Base-by-base conservation (phyloP, 1,140 invertebrate genomes). In the Goniozus legneri region DNA sequence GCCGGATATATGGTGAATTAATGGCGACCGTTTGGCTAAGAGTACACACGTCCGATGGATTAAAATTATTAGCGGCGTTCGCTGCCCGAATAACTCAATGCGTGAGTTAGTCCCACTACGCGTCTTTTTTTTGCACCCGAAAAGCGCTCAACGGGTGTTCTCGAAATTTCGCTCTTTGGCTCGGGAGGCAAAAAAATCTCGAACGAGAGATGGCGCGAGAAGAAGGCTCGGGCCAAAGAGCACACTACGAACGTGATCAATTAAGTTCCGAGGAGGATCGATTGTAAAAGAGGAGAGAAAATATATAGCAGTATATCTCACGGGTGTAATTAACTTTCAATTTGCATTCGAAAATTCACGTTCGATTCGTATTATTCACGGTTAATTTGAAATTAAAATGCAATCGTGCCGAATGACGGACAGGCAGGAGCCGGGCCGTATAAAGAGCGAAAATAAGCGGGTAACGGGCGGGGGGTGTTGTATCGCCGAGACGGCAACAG, bases 61-160 rank as follows among this genome's bases (percentile, higher is more conserved):
- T 59, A 55, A 59, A 64, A 64, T 64, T 64, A 64, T 64, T 64
- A 62, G 49, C 44, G 44, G 44, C 48, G 47, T 38, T 39, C 41
- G 35, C 44, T 38, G 44, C 44, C 51, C 54, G 50, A 62, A 64
- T 64, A 64, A 64, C 57, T 64, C 54, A 56, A 60, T 60, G 58
- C 52, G 19, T n/a, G n/a, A n/a, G n/a, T n/a, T n/a, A n/a, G n/a
- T n/a, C n/a, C n/a, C 40, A 34, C 43, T 51, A 54, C 58, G 41
- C 31, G 16, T 49, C n/a, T 43, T 16, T 50, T 41, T 58, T 47
- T 50, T 36, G 19, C 14, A 20, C 2, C 38, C 34, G 34, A 36
- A 12, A 36, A 36, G 15, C 14, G 14, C 34, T 1, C 37, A 3
- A 4, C 51, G 50, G 44, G 8, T 47, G 34, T 58, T 59, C 56